Evolutionary conservation across 2,888 invertebrate species (phyloP), one percentile per base, ranked within the genome.

Genomic region (Theretra japonica): DNA sequence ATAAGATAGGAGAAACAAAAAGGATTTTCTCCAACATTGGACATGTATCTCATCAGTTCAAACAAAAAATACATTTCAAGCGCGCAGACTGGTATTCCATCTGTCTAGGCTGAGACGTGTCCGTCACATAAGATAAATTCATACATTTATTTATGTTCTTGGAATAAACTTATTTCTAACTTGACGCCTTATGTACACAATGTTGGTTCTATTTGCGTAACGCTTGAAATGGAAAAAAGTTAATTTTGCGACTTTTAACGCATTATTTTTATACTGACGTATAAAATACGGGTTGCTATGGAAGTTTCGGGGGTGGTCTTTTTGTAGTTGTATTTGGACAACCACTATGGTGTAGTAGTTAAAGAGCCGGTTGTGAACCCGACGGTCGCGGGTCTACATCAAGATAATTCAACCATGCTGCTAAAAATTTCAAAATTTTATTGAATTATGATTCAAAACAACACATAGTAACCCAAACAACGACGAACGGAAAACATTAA

Each of bases 51-150:
- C 62, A 62, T 62, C 62, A 62, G 0, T 21, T n/a, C 33, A 48
- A 17, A 65, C 48, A 65, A 65, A 65, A 60, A 30, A 60, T 59
- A 59, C 6, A 59, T 59, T 30, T 60, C 19, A 48, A 48, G 41
- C 41, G 62, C 15, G 2, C 41, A 15, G 41, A 33, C 41, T 65
- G 21, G 30, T 17, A 41, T 53, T 17, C 11, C 41, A 65, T 48
- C 23, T 25, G 65, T 65, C 65, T 48, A 65, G 65, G 23, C 48
- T 48, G 48, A 65, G 17, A 23, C 25, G 41, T 65, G 65, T 48
- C 65, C 15, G 48, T 48, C 48, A 48, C 17, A 48, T 15, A 65
- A 65, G 65, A 65, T 65, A 48, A 48, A 65, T 65, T 65, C 48
- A 65, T 17, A 65, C 21, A 23, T 48, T 65, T 65, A 23, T 48